These are phyloP conservation scores for Hyles vespertilio DNA, from an alignment of 1,140 invertebrate genomes.

Conservation along the genomic window DNA sequence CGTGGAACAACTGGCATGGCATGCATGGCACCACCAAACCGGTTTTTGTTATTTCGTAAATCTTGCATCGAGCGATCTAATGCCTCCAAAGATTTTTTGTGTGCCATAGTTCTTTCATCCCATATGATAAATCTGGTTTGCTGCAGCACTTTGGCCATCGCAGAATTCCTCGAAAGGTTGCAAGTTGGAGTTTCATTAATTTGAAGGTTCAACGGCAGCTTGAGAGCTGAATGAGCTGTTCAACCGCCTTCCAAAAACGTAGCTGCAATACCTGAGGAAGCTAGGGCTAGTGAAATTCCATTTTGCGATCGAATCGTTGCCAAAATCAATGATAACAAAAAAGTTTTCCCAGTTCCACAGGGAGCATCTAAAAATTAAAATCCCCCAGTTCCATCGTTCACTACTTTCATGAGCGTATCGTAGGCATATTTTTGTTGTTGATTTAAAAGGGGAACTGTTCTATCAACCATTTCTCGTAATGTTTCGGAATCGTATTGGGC, in stretches of 20 bases:
- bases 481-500: conserved; percentile 35
- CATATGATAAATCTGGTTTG: conserved; percentile 24
- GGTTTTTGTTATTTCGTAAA: no score
- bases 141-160: neutral
- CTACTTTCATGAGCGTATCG: conserved; percentile 47
- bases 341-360: conserved; percentile 19
- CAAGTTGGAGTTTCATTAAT: conserved; percentile 16
- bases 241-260: neutral
- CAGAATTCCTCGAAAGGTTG: conserved; percentile 33
- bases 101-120: conserved; percentile 56
- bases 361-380: conserved; percentile 49
- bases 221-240: conserved; percentile 4
- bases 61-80: no score
- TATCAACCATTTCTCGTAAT: conserved; percentile 36
- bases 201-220: conserved; percentile 27
- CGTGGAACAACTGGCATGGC: no score
- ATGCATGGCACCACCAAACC: no score
- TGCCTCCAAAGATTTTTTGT: conserved; percentile 27
- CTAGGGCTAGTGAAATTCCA: conserved; percentile 46
- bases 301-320: conserved; percentile 12
- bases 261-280: conserved; percentile 27
- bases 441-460: conserved; percentile 10
- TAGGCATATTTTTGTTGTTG: conserved; percentile 44
- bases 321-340: conserved; percentile 16
- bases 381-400: conserved; percentile 38